Evolutionary conservation across 1,140 invertebrate species (phyloP).

Genomic region (Danaus melanippus): DNA sequence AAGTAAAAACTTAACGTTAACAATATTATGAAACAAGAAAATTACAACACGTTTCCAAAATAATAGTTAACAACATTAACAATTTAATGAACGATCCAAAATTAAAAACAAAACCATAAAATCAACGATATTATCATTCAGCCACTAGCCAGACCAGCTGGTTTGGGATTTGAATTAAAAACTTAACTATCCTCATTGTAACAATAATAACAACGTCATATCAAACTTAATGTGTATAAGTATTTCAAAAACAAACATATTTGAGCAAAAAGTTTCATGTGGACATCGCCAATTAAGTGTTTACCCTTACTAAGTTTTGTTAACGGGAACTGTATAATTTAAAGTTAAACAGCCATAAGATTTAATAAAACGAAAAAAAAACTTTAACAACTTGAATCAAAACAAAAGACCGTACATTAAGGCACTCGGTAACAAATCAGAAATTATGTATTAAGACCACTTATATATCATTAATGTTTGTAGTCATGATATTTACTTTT

Average conservation of each 20-base stretch:
- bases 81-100: slow-evolving; percentile 6
- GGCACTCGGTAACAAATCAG: slow-evolving; percentile 26
- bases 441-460: neutral
- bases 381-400: no score
- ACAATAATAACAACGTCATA: no score
- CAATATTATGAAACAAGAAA: slow-evolving; percentile 19
- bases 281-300: no score
- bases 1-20: slow-evolving; percentile 7
- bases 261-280: no score
- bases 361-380: no score
- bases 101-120: slow-evolving; percentile 34
- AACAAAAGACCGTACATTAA: slow-evolving; percentile 65
- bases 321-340: no score
- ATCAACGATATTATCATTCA: slow-evolving; percentile 27
- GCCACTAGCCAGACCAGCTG: slow-evolving; percentile 27
- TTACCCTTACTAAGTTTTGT: no score
- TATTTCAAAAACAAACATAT: no score
- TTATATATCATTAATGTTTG: no score
- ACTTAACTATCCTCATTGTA: slow-evolving; percentile 8
- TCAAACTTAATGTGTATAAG: no score
- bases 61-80: slow-evolving; percentile 1
- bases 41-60: slow-evolving; percentile 16
- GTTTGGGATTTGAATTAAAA: slow-evolving; percentile 19
- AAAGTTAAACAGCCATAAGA: no score
- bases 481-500: no score